phyloP scores from a whole-genome alignment of 1,140 invertebrate species.

The Calycopis cecrops region DNA sequence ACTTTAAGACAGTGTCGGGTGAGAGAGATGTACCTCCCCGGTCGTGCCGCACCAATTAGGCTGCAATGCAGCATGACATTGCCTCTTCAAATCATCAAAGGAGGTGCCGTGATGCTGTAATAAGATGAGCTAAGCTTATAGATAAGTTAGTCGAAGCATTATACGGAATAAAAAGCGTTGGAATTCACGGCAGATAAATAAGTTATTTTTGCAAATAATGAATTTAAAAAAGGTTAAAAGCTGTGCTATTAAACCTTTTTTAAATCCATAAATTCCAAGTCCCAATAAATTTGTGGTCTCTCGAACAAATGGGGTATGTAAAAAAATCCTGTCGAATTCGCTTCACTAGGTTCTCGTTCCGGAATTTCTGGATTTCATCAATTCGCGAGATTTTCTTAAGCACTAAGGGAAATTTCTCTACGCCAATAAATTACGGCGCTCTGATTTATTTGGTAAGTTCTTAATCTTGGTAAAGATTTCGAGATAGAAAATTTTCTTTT shows the following conservation, averaged over 20 bases:
- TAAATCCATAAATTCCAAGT: too few species aligned
- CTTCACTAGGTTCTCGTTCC: constrained; percentile 35
- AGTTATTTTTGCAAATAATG: constrained; percentile 7
- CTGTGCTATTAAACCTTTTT: constrained; percentile 6
- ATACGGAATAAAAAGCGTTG: too few species aligned
- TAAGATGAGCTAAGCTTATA: too few species aligned
- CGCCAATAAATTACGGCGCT: constrained; percentile 51
- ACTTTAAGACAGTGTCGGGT: too few species aligned
- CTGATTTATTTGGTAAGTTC: constrained; percentile 57
- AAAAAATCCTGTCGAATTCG: constrained; percentile 46
- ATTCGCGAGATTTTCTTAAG: constrained; percentile 58
- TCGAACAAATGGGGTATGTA: constrained; percentile 29
- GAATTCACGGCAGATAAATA: too few species aligned
- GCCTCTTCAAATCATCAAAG: too few species aligned
- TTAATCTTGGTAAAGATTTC: constrained; percentile 31
- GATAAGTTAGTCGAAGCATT: too few species aligned
- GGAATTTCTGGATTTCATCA: constrained; percentile 61
- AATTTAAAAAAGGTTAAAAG: neutral
- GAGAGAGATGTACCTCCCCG: too few species aligned
- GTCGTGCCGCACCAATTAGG: too few species aligned
- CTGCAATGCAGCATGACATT: too few species aligned
- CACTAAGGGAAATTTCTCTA: constrained; percentile 39
- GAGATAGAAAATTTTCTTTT: neutral
- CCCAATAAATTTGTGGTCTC: too few species aligned
- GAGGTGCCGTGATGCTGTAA: too few species aligned